Evolutionary conservation across 2,797 vertebrate genomes (phyloP), one percentile per base, ranked within the genome.

Genomic region (Caiman crocodilus): DNA sequence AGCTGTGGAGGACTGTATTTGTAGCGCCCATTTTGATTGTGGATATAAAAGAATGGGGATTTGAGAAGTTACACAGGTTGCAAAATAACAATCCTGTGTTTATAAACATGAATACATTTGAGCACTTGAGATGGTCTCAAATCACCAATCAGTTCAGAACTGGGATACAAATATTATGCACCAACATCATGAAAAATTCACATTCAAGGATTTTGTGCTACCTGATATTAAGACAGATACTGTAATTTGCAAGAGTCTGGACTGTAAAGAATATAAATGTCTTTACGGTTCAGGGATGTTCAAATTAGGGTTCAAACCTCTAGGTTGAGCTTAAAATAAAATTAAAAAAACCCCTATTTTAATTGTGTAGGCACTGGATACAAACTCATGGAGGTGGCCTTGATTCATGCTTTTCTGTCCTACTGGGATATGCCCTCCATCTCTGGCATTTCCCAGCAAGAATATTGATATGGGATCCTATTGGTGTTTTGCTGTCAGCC

Each of bases 401-500:
- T 76, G 26, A 67, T 30, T 85, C 65, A 71, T 32, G 61, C 5
- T 88, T 63, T 88, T 59, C 25, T 55, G 4, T 61, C 63, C 63
- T 14, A 64, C 26, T 73, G 65, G 71, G 2, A 59, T 87, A 61
- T 26, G 73, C 61, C 28, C n/a, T 55, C 60, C 84, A 26, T 32
- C 55, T 81, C 56, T 79, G 59, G 87, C 26, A 60, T 81, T 58
- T 13, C 1, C 14, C 28, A 59, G 61, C 42, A 30, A 12, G 32
- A 59, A 92, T 67, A 50, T 23, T 73, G 26, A 28, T 21, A 77
- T 17, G 14, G 42, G 5, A n/a, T 92, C 26, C 71, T 92, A 89
- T 81, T 79, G 71, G 3, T 88, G 94, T 79, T 63, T 88, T 32
- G 28, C 77, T 35, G 26, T 71, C 77, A 88, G 88, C 32, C 78